Base-by-base conservation (phyloP, 1,140 invertebrate species). In the Drosophila saltans region DNA sequence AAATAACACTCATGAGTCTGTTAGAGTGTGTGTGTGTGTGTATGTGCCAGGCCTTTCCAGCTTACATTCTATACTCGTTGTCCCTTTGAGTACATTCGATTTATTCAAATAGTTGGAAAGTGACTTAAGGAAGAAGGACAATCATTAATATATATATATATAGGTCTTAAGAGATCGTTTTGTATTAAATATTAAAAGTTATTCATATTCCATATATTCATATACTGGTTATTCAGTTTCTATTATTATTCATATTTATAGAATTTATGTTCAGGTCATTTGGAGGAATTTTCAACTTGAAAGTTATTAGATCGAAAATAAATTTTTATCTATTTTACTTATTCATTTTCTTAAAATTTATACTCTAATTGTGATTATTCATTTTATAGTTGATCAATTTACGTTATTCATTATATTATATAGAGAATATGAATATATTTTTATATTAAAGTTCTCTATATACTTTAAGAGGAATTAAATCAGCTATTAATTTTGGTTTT, bases 1-100 rank as follows among this genome's bases (percentile, higher is more conserved):
- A 81, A 86, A 86, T 86, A 82, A 85, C 64, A 82, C 64, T 69
- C 71, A 75, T 59, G 74, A 58, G 67, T 41, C 66, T 52, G 21
- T 48, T 48, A 48, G 24, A 41, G 39, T 70, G 30, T 69, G 39
- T 59, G 11, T 60, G 43, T 60, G 68, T 56, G 57, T 61, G 70
- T 56, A 41, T 48, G 72, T 58, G 45, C 40, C 30, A 43, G 71
- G 64, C 58, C 39, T 76, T 76, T 48, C 65, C 72, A 58, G 72
- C 52, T 70, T 64, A 73, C 70, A 69, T 72, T 48, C 16, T 21
- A 52, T 52, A 52, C 45, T 11, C 2, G 8, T 16, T 24, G 0
- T 9, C 2, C 45, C 45, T 26, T 26, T 10, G 45, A 52, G 45
- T 24, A 26, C 9, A 21, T 26, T 26, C 45, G 2, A 8, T 43